These are phyloP conservation scores for Drosophila parvula DNA, from an alignment of 1,140 invertebrate genomes.

Conservation along the genomic window DNA sequence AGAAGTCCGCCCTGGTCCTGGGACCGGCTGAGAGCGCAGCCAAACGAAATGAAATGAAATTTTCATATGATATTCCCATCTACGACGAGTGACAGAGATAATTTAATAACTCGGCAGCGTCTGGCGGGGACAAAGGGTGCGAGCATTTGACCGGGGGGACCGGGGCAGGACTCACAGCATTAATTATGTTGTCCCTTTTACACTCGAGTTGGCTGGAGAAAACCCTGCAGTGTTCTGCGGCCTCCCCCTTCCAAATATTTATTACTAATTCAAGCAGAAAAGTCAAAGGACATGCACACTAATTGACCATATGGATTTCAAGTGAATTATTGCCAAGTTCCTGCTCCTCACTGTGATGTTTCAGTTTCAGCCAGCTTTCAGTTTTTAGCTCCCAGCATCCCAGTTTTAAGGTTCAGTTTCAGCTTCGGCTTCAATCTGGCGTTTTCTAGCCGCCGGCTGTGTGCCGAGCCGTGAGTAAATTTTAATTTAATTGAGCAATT, in stretches of 20 bases:
- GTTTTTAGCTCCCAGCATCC: not conserved
- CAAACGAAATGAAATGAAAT: slow-evolving; percentile 81
- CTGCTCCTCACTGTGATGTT: slow-evolving; percentile 7
- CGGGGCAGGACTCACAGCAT: slow-evolving; percentile 45
- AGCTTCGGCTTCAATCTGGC: slow-evolving; percentile 9
- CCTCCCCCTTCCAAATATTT: slow-evolving; percentile 41
- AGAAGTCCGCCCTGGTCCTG: slow-evolving; percentile 20
- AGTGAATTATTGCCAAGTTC: slow-evolving; percentile 56
- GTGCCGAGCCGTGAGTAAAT: slow-evolving; percentile 34
- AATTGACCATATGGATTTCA: slow-evolving; percentile 80
- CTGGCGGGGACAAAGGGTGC: slow-evolving; percentile 15
- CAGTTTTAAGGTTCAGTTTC: slow-evolving; percentile 7
- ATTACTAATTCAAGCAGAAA: slow-evolving; percentile 80
- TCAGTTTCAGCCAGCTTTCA: slow-evolving; percentile 6
- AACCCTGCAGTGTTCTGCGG: not conserved
- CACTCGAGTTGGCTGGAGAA: slow-evolving; percentile 48
- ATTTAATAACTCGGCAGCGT: slow-evolving; percentile 78
- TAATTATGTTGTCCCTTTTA: slow-evolving; percentile 81
- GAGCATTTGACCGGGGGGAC: slow-evolving; percentile 12
- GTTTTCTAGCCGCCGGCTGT: slow-evolving; percentile 21
- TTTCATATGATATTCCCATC: slow-evolving; percentile 82
- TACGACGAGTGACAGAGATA: slow-evolving; percentile 75
- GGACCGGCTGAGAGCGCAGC: slow-evolving; percentile 54
- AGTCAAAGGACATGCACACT: slow-evolving; percentile 73
- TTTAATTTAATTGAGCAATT: slow-evolving; percentile 69